Percentiles rank a stretch among this genome's conserved stretches.
Evolutionary conservation across 1,140 invertebrate species (phyloP).

Genomic region (Tribolium madens): DNA sequence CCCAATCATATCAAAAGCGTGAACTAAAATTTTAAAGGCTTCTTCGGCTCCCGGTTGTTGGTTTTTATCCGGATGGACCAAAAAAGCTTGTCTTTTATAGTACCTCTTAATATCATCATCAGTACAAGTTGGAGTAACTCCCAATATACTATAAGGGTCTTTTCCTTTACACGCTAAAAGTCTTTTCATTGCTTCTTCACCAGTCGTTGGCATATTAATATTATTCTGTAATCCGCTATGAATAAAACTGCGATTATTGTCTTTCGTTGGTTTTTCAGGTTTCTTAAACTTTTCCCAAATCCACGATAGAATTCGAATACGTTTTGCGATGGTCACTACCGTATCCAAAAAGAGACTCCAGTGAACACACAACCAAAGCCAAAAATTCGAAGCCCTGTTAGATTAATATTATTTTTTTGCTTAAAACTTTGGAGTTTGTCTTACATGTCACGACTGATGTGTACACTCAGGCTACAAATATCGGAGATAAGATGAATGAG

Average conservation of each 20-base stretch:
- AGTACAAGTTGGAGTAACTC: slow-evolving; percentile 87
- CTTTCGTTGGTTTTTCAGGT: slow-evolving; percentile 51
- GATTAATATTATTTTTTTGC: not conserved
- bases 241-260: slow-evolving; percentile 58
- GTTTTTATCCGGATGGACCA: slow-evolving; percentile 97
- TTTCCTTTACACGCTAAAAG: slow-evolving; percentile 93
- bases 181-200: slow-evolving; percentile 94
- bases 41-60: slow-evolving; percentile 94
- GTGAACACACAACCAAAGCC: slow-evolving; percentile 56
- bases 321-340: slow-evolving; percentile 56
- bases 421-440: slow-evolving; percentile 61
- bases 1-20: slow-evolving; percentile 94
- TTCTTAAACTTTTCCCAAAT: slow-evolving; percentile 62
- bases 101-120: slow-evolving; percentile 96
- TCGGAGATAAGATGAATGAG: slow-evolving; percentile 82
- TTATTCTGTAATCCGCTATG: slow-evolving; percentile 78
- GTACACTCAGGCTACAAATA: slow-evolving; percentile 80
- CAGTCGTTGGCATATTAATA: slow-evolving; percentile 87
- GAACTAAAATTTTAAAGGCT: slow-evolving; percentile 94
- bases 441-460: slow-evolving; percentile 82
- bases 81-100: slow-evolving; percentile 91
- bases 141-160: slow-evolving; percentile 81
- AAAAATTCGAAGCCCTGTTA: slow-evolving; percentile 57
- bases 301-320: slow-evolving; percentile 61
- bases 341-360: slow-evolving; percentile 58